These are phyloP conservation scores for Meteorus sp. DNA, from an alignment of 1,140 invertebrate species.

Conservation along the genomic window DNA sequence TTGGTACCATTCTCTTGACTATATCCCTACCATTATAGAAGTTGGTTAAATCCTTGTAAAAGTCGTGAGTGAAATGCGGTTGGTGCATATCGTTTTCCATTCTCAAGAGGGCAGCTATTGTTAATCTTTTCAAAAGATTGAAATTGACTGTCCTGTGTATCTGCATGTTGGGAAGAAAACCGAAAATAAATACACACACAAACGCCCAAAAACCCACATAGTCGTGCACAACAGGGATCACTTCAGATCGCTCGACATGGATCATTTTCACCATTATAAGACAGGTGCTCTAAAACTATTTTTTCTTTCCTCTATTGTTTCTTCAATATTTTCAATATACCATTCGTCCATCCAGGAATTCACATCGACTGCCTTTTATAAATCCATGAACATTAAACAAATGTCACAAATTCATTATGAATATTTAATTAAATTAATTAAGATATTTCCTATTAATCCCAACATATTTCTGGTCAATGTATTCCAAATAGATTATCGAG, in stretches of 20 bases:
- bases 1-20: slow-evolving; percentile 6
- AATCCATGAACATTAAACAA: no score
- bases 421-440: no score
- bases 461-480: no score
- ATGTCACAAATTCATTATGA: no score
- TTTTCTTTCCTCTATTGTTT: no score
- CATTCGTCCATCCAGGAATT: no score
- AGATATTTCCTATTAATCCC: no score
- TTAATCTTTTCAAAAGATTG: slow-evolving; percentile 47
- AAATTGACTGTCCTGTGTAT: slow-evolving; percentile 51
- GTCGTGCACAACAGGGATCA: slow-evolving; percentile 12
- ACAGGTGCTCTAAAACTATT: not conserved
- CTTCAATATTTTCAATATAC: no score
- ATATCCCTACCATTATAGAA: slow-evolving; percentile 40
- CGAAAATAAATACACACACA: not conserved
- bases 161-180: slow-evolving; percentile 4
- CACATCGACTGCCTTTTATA: no score
- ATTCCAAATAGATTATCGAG: no score
- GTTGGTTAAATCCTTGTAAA: slow-evolving; percentile 58
- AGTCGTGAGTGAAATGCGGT: slow-evolving; percentile 35
- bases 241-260: not conserved
- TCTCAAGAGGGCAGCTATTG: slow-evolving; percentile 54
- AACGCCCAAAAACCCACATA: not conserved
- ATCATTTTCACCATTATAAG: not conserved
- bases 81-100: slow-evolving; percentile 47